Conservation (phyloP, 2,113 vertebrate species). For the Tragelaphus scriptus region DNA sequence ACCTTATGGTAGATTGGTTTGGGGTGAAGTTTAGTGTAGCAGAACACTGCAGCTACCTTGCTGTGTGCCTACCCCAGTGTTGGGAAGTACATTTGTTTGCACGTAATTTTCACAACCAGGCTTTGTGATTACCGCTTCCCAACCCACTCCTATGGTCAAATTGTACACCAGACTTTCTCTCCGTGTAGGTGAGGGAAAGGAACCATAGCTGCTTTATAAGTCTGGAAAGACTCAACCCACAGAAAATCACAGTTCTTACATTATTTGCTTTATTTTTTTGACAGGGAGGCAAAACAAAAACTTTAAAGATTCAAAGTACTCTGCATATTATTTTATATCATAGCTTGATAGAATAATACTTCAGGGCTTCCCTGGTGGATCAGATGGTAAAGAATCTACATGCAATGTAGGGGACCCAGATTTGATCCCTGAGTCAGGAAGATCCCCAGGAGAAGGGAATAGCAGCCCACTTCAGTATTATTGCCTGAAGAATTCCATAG, state of each 20-base stretch:
- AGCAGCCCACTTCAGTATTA: neutral
- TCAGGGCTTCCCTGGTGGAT: neutral
- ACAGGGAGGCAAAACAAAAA: neutral
- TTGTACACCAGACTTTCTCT: neutral
- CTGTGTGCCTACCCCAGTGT: fast-evolving
- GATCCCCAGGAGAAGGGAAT: neutral
- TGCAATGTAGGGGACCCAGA: neutral
- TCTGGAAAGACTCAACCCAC: neutral
- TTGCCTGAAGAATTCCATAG: neutral
- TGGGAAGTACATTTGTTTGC: neutral
- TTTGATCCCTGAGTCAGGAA: neutral
- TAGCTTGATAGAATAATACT: neutral
- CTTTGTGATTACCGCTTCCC: neutral
- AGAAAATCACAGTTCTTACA: neutral
- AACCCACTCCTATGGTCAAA: neutral
- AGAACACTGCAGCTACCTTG: neutral
- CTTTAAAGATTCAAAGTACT: neutral
- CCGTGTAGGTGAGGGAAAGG: neutral
- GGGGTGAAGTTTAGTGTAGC: neutral
- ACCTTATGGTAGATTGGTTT: neutral
- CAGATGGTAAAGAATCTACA: neutral
- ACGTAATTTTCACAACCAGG: neutral
- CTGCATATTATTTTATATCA: neutral
- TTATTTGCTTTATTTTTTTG: constrained; percentile 8
- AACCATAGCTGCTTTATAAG: neutral